Base-by-base conservation (phyloP, 2,888 invertebrate species). In the Tridacna gigas region DNA sequence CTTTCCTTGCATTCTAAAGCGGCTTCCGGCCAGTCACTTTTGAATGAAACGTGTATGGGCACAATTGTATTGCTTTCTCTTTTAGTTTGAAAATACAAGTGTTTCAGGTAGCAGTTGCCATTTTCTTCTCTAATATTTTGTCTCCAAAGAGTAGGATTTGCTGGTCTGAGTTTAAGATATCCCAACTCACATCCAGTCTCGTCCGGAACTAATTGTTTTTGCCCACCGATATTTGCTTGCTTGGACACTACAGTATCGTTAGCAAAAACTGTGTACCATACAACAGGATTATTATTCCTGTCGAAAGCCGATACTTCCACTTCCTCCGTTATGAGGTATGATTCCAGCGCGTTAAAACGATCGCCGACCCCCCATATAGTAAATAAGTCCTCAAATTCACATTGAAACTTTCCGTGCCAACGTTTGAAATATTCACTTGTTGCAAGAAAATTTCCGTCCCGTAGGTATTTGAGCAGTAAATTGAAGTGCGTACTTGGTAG, bases 21-120 rank as follows among this genome's bases (percentile, higher is more conserved):
- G 7, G 25, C 26, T 67, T 45, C 22, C 7, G 77, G 77, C 77
- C 77, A 77, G 25, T 77, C 77, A n/a, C 67, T 13, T 65, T 65
- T 66, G 45, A 77, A 67, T n/a, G 28, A 28, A 18, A 77, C 48
- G 25, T 51, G 47, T 12, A 51, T 20, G 4, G 51, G 51, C 0
- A 28, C 63, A 48, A 3, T 20, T 15, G 25, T 15, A 12, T 28
- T 20, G 25, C 51, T 37, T 5, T 45, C 12, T 51, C 20, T 20
- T 15, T 56, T 15, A 56, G 37, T 69, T 7, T 25, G 12, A 60
- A 71, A 25, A 37, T 60, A 37, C 60, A 71, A 4, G n/a, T 71
- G 69, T 61, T 61, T 71, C 20, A 71, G n/a, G 60, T 60, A 77
- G 20, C 0, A 26, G 37, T 20, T n/a, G 3, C 47, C 71, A 25